Evolutionary conservation across 2,113 vertebrate genomes (phyloP), one percentile per base, ranked within the genome.

Genomic region (Lonchura striata): DNA sequence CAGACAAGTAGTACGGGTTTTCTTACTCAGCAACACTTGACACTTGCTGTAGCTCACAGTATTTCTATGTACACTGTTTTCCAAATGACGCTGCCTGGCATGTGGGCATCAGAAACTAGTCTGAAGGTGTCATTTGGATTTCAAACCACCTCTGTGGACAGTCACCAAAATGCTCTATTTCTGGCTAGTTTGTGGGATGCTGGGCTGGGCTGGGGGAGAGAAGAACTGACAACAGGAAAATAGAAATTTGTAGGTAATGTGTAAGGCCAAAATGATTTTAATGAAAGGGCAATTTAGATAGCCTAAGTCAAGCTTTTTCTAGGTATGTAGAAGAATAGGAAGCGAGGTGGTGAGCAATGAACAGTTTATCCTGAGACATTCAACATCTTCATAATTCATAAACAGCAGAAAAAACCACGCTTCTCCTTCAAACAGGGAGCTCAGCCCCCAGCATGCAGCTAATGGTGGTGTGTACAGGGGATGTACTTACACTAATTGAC

Each of bases 401-500:
- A 76, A 27, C 50, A 94, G 71, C 30, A 92, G 77, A 91, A 94
- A 65, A 82, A 82, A 23, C 28, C 42, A 46, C 2, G 0, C 11
- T 65, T 85, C 80, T 92, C 63, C 78, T 92, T 64, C 81, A 59
- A 57, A 49, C n/a, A 70, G 60, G 12, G 41, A 61, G 69, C 2
- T 2, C 57, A 84, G 46, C 68, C 69, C 86, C 65, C 75, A 92
- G 83, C 81, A 87, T 6, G 33, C 88, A 86, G 64, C 54, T 76
- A 79, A 64, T 81, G 76, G 69, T 41, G 68, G 15, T 28, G 74
- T 46, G 68, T 54, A 37, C 35, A 79, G 66, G 27, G 61, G 83
- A 61, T 66, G 59, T 28, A n/a, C 54, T 90, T 56, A 72, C 60
- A 79, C 65, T 84, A 90, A 96, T 42, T 81, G 86, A 60, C 88